A percentile compares a stretch with the other conserved stretches of the same genome.
phyloP scores from a whole-genome alignment of 2,797 vertebrate species.

The Echeneis naucrates region DNA sequence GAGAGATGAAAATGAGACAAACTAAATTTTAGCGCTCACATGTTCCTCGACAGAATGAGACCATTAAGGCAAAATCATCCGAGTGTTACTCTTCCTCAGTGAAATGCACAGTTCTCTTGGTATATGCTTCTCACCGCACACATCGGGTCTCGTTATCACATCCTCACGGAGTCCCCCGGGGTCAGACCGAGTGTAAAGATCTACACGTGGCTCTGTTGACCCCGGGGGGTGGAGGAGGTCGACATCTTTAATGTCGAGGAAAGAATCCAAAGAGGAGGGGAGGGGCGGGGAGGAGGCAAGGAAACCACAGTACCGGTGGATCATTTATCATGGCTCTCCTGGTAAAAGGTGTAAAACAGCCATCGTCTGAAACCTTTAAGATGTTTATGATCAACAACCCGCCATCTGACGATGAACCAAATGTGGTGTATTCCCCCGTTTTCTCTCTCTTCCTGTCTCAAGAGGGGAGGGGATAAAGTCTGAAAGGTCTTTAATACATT shows the following conservation, averaged over 20 bases:
- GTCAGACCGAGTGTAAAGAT: neutral
- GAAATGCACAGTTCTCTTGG: conserved; percentile 16
- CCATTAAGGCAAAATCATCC: conserved; percentile 17
- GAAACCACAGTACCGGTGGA: neutral
- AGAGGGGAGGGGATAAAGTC: neutral
- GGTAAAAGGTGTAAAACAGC: neutral
- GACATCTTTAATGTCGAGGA: neutral
- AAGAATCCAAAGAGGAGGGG: neutral
- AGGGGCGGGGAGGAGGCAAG: neutral
- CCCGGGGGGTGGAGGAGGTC: too few relatives aligned
- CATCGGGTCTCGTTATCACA: conserved; percentile 13
- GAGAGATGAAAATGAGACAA: conserved; percentile 20
- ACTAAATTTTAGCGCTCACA: conserved; percentile 15
- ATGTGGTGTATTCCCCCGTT: neutral
- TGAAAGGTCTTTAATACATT: neutral
- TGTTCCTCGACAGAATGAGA: conserved; percentile 30
- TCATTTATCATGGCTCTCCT: neutral
- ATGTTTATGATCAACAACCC: neutral
- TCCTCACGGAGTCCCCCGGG: neutral
- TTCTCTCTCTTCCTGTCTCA: neutral
- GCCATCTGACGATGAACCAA: neutral
- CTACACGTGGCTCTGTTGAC: neutral
- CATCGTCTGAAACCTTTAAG: neutral
- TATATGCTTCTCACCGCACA: neutral
- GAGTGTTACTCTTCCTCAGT: conserved; percentile 18